phyloP scores from a whole-genome alignment of 1,140 invertebrate species.

The Drosophila melanogaster region DNA sequence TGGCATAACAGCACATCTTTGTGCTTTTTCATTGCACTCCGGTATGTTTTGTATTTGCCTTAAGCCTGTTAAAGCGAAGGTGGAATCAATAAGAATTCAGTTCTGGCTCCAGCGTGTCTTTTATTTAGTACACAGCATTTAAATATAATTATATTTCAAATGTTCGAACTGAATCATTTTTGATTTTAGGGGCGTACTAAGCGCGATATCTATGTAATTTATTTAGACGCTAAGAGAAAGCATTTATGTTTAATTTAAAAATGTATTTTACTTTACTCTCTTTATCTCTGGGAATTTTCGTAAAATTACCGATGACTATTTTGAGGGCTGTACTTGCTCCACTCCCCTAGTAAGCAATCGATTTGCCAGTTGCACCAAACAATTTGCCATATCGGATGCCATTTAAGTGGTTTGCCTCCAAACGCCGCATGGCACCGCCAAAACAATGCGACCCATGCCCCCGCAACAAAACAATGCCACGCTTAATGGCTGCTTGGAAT shows the following conservation, averaged over 20 bases:
- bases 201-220: too few relatives aligned
- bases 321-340: background rate
- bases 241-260: too few relatives aligned
- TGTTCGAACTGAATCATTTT: too few relatives aligned
- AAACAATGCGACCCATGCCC: slow-evolving; percentile 23
- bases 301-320: background rate
- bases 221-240: too few relatives aligned
- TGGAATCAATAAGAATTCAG: too few relatives aligned
- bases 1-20: slow-evolving; percentile 9
- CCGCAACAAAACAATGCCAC: too few relatives aligned
- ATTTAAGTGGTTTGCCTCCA: slow-evolving; percentile 39
- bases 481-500: too few relatives aligned
- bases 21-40: background rate
- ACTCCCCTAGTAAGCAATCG: slow-evolving; percentile 20
- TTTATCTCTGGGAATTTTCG: background rate
- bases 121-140: too few relatives aligned
- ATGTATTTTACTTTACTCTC: background rate
- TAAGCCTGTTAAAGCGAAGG: background rate
- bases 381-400: slow-evolving; percentile 41
- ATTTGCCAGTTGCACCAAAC: slow-evolving; percentile 29
- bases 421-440: slow-evolving; percentile 28
- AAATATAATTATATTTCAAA: too few relatives aligned
- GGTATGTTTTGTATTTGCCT: slow-evolving; percentile 8
- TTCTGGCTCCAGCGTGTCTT: too few relatives aligned
- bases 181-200: too few relatives aligned